phyloP scores from a whole-genome alignment of 2,888 invertebrate species.

The Amiota minor region DNA sequence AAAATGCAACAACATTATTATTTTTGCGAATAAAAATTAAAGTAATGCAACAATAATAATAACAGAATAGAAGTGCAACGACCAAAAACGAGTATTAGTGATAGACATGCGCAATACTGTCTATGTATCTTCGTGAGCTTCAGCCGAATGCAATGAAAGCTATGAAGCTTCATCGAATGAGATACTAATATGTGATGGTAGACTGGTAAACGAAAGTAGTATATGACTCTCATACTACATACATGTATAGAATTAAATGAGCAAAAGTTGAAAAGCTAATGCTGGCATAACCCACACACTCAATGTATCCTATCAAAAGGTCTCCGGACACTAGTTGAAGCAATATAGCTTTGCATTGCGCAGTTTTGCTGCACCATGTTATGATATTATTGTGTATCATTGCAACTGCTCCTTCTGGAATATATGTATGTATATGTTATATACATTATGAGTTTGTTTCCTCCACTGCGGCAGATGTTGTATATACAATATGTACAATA shows the following conservation, averaged over 20 bases:
- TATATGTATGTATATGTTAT: background rate
- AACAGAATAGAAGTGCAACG: conserved; percentile 46
- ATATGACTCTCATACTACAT: conserved; percentile 39
- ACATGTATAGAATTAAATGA: conserved; percentile 61
- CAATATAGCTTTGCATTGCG: background rate
- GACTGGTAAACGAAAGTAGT: background rate
- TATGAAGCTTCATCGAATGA: background rate
- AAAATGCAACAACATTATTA: conserved; percentile 42
- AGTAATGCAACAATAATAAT: conserved; percentile 34
- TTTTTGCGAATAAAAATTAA: background rate
- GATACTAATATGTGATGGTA: conserved; percentile 31
- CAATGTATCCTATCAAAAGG: background rate
- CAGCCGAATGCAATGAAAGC: conserved; percentile 8
- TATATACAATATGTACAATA: conserved; percentile 34
- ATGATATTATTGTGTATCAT: conserved; percentile 32
- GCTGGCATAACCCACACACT: background rate
- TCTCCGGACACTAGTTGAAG: background rate
- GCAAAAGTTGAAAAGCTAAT: conserved; percentile 56
- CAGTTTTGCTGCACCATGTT: background rate
- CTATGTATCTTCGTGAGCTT: conserved; percentile 15
- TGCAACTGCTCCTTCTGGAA: background rate
- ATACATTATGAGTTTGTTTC: conserved; percentile 14
- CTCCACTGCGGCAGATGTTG: conserved; percentile 10
- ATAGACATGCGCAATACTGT: conserved; percentile 49
- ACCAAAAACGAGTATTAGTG: conserved; percentile 25